Evolutionary conservation across 2,113 vertebrate genomes (phyloP), one percentile per base, ranked within the genome.

Genomic region (Otus sunia): DNA sequence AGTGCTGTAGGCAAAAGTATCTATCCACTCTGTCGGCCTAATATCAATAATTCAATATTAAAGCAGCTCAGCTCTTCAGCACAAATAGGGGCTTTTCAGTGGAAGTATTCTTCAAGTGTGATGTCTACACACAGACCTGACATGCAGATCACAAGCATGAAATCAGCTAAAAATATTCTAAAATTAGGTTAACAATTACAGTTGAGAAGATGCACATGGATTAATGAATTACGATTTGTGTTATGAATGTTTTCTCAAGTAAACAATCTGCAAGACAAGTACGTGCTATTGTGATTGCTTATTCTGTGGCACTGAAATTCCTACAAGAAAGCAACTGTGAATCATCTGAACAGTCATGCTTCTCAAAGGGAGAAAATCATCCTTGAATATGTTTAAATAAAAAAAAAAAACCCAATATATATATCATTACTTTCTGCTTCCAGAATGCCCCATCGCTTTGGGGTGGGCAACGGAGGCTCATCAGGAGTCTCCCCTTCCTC

Each of bases 41-140:
- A 66, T 64, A 91, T 83, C 91, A 96, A 52, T 66, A 95, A 92
- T 83, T 95, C 76, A 60, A 20, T 26, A 52, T 56, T n/a, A 89
- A 89, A 86, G 59, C 41, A 93, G 85, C 79, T 86, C 95, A 80
- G 78, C 60, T 67, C 92, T 67, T 50, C 71, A 86, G n/a, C 43
- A 74, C 37, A 39, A 73, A 77, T 17, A 41, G 22, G 30, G 32
- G 30, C 60, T 89, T 88, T 90, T 69, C 19, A 78, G 69, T 20
- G 58, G 72, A 92, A 83, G 36, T 10, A 47, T 84, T 62, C 73
- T 45, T 81, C 86, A 90, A 77, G 79, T 1, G 66, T 8, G 67
- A 90, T 29, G 80, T 12, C 63, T 92, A 14, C 32, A 58, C 19
- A 36, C 45, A 73, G 86, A 72, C 47, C 76, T 59, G 63, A 74